A percentile compares a stretch with the other conserved stretches of the same genome.
These are phyloP conservation scores for Mus musculus DNA, from an alignment of 2,113 vertebrate genomes.

Conservation along the genomic window GRCm39 chr4:135255001-135255500, in stretches of 20 bases:
- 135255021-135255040: too few species aligned
- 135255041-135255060: too few species aligned
- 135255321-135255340: neutral
- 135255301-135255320: neutral
- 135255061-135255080: too few species aligned
- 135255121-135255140: neutral
- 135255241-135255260: accelerated
- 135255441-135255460: neutral
- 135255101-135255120: too few species aligned
- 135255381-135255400: neutral
- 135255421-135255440: neutral
- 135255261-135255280: neutral
- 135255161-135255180: neutral
- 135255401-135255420: neutral
- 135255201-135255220: neutral
- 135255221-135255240: neutral
- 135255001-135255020: too few species aligned
- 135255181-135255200: accelerated
- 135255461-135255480: neutral
- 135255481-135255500: neutral
- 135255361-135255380: neutral
- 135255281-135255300: neutral
- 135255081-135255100: neutral
- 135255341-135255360: neutral
- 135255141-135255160: neutral